phyloP scores from a whole-genome alignment of 2,888 invertebrate species.

The Caenorhabditis angaria region DNA sequence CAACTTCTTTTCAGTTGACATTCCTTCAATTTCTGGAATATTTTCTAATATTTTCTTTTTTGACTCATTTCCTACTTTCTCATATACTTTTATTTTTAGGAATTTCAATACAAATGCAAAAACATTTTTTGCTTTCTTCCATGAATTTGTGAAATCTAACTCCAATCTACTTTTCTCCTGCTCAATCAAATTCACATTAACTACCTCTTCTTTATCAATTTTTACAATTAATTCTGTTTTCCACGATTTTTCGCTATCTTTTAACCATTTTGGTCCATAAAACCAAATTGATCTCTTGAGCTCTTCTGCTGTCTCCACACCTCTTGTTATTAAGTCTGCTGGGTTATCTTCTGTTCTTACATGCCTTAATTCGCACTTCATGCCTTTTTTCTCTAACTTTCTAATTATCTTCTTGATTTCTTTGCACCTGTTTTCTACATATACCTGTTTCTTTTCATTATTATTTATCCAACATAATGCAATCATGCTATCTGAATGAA shows the following conservation, averaged over 20 bases:
- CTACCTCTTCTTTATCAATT: neutral
- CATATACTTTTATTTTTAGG: neutral
- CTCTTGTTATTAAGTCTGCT: slow-evolving; percentile 16
- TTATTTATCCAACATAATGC: slow-evolving; percentile 9
- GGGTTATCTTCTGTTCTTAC: slow-evolving; percentile 16
- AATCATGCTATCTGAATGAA: slow-evolving; percentile 9
- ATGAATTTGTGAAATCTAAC: neutral
- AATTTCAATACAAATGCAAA: neutral
- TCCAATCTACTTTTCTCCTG: neutral
- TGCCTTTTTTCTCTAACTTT: neutral
- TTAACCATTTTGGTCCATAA: slow-evolving; percentile 10
- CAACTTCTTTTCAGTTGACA: neutral
- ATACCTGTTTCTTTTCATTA: slow-evolving; percentile 5
- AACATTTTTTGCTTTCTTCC: neutral
- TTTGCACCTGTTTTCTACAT: slow-evolving; percentile 12
- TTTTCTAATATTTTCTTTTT: neutral
- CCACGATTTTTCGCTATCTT: neutral
- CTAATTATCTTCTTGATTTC: slow-evolving; percentile 5
- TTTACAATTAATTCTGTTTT: neutral
- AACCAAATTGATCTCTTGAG: slow-evolving; percentile 10
- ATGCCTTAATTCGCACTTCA: neutral
- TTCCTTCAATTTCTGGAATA: slow-evolving; percentile 5
- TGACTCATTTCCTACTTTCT: neutral
- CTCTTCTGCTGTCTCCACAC: slow-evolving; percentile 7
- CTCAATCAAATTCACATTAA: neutral